These are phyloP conservation scores for Zaprionus taronus DNA, from an alignment of 1,140 invertebrate genomes.

Conservation along the genomic window DNA sequence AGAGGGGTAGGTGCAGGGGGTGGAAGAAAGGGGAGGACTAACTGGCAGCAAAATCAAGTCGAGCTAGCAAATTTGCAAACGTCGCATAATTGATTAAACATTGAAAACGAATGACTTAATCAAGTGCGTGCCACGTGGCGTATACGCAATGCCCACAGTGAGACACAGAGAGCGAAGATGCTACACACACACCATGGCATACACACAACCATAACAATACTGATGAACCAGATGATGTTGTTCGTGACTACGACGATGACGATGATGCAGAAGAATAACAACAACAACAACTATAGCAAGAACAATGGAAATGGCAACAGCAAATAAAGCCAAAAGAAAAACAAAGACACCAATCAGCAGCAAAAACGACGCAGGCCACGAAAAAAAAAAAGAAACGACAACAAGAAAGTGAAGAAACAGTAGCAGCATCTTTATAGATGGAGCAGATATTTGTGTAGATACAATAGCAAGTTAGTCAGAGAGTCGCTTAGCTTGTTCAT, in stretches of 20 bases:
- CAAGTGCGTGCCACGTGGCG: constrained; percentile 68
- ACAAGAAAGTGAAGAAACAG: constrained; percentile 30
- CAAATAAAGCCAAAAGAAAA: constrained; percentile 56
- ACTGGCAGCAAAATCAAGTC: neutral
- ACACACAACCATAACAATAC: constrained; percentile 7
- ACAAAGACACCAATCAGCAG: constrained; percentile 75
- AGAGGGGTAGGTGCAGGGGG: too few species aligned
- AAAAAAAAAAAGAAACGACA: neutral
- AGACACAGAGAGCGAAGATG: constrained; percentile 21
- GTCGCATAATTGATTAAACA: constrained; percentile 76
- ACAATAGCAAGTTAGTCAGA: neutral
- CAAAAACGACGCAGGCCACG: constrained; percentile 56
- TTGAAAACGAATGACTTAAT: constrained; percentile 69
- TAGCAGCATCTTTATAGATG: constrained; percentile 52
- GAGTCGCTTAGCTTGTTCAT: neutral
- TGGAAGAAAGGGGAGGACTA: neutral
- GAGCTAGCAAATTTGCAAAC: constrained; percentile 58
- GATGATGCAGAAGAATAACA: constrained; percentile 39
- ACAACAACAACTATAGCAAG: constrained; percentile 25
- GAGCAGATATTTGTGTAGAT: constrained; percentile 30
- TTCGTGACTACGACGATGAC: constrained; percentile 16
- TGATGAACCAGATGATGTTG: constrained; percentile 34
- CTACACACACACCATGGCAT: constrained; percentile 13
- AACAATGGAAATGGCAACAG: constrained; percentile 19
- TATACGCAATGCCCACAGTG: constrained; percentile 60